Conservation (phyloP, 2,888 invertebrate genomes). For the Thereva nobilitata region DNA sequence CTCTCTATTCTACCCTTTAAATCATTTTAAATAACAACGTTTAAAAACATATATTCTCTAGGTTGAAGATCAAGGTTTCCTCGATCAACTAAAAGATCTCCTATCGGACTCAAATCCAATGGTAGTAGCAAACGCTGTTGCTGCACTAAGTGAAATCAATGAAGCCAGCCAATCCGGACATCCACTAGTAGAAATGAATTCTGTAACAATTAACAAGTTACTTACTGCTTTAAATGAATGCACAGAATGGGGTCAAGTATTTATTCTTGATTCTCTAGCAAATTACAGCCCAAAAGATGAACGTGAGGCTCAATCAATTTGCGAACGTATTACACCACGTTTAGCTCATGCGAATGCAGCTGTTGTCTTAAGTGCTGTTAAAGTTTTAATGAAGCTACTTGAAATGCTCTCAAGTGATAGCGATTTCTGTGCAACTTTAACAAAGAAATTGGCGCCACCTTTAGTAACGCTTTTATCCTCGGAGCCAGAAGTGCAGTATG, state of each 20-base stretch:
- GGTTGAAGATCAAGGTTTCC: conserved; percentile 79
- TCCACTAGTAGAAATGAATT: conserved; percentile 92
- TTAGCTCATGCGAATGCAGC: conserved; percentile 99
- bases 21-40: background rate
- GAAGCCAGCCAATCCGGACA: conserved; percentile 95
- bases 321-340: conserved; percentile 95
- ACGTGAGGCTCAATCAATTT: conserved; percentile 97
- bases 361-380: conserved; percentile 97
- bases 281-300: conserved; percentile 97
- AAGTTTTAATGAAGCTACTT: conserved; percentile 96
- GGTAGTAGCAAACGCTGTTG: conserved; percentile 99
- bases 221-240: conserved; percentile 98
- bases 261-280: conserved; percentile 95
- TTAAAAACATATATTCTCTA: conserved; percentile 30
- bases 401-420: conserved; percentile 93
- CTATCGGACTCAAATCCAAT: conserved; percentile 99
- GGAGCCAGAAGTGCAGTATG: conserved; percentile 99
- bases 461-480: conserved; percentile 95
- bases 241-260: conserved; percentile 99
- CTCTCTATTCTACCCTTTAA: background rate
- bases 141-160: conserved; percentile 97
- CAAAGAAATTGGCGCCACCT: conserved; percentile 98
- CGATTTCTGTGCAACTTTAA: conserved; percentile 90
- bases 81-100: conserved; percentile 95
- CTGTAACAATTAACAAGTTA: conserved; percentile 96